Evolutionary conservation across 2,113 vertebrate genomes (phyloP), one percentile per base, ranked within the genome.

Genomic region (Brachyhypopomus gauderio): DNA sequence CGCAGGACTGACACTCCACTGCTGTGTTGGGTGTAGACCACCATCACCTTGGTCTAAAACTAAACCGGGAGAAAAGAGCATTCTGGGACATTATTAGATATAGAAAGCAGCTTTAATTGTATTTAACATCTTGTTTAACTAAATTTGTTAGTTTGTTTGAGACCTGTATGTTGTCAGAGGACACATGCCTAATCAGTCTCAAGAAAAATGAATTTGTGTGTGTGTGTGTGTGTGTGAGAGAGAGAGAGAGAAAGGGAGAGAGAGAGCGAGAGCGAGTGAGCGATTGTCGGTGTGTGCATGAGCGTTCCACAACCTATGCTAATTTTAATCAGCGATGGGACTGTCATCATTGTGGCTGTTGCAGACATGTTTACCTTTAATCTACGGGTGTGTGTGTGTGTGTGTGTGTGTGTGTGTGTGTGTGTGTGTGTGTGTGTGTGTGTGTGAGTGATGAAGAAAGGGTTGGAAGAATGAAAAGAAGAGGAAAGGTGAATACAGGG

Each of bases 241-340:
- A 30, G 30, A 30, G 30, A 30, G 30, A 30, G 30, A 30, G 30
- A 30, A n/a, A n/a, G n/a, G n/a, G 59, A 74, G 70, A 30, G 30
- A 30, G 30, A 30, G 30, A 30, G 30, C 1, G 30, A 30, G 30
- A 30, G n/a, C n/a, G n/a, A n/a, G n/a, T n/a, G n/a, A n/a, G n/a
- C n/a, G n/a, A n/a, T n/a, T 30, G 30, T 30, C 30, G 3, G 30
- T 58, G 69, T 78, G 82, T 60, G 71, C 66, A 87, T 84, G 81
- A 81, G 83, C 89, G 89, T 89, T 86, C 83, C 84, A 86, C 88
- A 91, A 90, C 91, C 84, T 77, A 66, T 89, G 92, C 94, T 95
- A 90, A 96, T 97, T 97, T 94, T 95, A 96, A 96, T 97, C 96
- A 96, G 92, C 88, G 56, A 85, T 80, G 19, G 85, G 93, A 62